Conservation (phyloP, 2,888 invertebrate species). For the Odontocerum albicorne region DNA sequence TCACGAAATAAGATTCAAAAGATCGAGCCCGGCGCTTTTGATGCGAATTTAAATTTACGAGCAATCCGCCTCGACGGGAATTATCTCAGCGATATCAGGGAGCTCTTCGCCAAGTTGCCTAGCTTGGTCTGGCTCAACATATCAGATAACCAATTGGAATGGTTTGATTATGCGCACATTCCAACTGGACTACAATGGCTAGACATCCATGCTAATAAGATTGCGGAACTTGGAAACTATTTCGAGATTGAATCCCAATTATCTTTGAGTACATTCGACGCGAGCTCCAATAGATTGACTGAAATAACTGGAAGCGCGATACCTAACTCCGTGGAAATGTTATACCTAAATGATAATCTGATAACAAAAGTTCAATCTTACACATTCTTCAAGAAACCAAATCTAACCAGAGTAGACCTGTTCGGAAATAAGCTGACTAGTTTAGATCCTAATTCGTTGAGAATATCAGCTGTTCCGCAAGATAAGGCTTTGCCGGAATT, state of each 20-base stretch:
- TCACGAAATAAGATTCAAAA: conserved; percentile 80
- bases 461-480: conserved; percentile 74
- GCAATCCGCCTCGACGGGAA: conserved; percentile 83
- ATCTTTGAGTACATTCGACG: conserved; percentile 78
- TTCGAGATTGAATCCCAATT: conserved; percentile 80
- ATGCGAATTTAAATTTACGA: conserved; percentile 74
- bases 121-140: conserved; percentile 85
- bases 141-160: conserved; percentile 80
- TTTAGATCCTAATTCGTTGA: conserved; percentile 72
- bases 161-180: conserved; percentile 84
- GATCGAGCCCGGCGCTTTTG: conserved; percentile 78
- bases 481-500: conserved; percentile 77
- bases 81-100: conserved; percentile 75
- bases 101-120: conserved; percentile 77
- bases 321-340: conserved; percentile 78
- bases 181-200: conserved; percentile 83
- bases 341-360: conserved; percentile 78
- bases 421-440: conserved; percentile 79
- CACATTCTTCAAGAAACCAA: conserved; percentile 84
- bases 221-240: conserved; percentile 81
- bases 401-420: conserved; percentile 78
- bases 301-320: conserved; percentile 82
- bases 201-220: conserved; percentile 83
- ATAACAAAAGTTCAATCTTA: conserved; percentile 84
- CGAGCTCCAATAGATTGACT: conserved; percentile 77